Conservation (phyloP, 2,797 vertebrate genomes). For the Acrossocheilus fasciatus region DNA sequence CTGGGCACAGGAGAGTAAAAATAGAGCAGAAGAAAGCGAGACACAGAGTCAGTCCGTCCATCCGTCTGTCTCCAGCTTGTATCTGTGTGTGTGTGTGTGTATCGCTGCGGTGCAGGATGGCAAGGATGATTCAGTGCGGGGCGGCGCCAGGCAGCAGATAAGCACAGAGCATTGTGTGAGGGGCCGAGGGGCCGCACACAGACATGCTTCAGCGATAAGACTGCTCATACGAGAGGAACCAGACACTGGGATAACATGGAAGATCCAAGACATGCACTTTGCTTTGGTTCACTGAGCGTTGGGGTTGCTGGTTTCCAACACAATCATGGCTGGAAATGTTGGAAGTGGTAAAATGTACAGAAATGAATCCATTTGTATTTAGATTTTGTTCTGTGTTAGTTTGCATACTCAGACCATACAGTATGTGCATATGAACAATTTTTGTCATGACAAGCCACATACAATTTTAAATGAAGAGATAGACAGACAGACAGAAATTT, state of each 20-base stretch:
- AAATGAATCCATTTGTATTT: background rate
- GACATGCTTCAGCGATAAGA: conserved; percentile 43
- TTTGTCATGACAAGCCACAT: background rate
- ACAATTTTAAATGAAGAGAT: background rate
- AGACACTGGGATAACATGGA: conserved; percentile 8
- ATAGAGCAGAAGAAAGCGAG: conserved; percentile 60
- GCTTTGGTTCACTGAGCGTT: background rate
- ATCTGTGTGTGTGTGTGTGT: conserved; percentile 33
- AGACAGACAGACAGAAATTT: background rate
- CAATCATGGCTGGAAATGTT: background rate
- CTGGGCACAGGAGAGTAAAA: conserved; percentile 57
- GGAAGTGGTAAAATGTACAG: background rate
- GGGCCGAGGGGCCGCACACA: conserved; percentile 34
- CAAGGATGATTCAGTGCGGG: conserved; percentile 15
- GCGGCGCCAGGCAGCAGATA: conserved; percentile 51
- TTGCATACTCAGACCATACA: background rate
- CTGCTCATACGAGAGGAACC: conserved; percentile 5
- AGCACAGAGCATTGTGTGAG: conserved; percentile 47
- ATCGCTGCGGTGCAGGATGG: conserved; percentile 52
- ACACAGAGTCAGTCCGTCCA: conserved; percentile 50
- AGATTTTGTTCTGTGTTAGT: background rate
- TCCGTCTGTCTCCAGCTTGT: conserved; percentile 30
- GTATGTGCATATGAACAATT: background rate
- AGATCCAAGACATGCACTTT: conserved; percentile 5
- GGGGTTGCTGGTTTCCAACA: background rate